phyloP scores from a whole-genome alignment of 2,888 invertebrate genomes.

The Gandaritis pyraliata region DNA sequence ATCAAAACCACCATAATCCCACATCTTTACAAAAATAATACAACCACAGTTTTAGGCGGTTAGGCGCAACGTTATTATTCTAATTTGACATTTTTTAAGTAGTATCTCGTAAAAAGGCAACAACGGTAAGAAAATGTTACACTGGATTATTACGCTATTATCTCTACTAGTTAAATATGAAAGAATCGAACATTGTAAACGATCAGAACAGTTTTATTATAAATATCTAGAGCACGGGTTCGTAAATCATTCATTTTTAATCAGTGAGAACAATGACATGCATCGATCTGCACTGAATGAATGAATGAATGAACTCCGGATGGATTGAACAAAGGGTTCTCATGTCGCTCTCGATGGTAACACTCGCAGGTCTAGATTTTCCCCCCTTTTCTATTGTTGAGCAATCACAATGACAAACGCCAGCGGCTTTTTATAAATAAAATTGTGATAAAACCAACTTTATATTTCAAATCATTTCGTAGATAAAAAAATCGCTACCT shows the following conservation, averaged over 20 bases:
- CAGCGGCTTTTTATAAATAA: background rate
- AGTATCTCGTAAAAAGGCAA: too few species aligned
- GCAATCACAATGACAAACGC: constrained; percentile 4
- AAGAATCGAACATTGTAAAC: constrained; percentile 33
- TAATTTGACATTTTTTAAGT: constrained; percentile 36
- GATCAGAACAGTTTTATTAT: constrained; percentile 13
- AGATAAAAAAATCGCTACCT: too few species aligned
- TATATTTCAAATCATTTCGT: too few species aligned
- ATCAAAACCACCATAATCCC: constrained; percentile 60
- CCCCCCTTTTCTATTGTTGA: constrained; percentile 8
- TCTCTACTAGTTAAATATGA: too few species aligned
- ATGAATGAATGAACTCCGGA: constrained; percentile 30
- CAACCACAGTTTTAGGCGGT: constrained; percentile 47
- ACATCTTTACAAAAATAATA: constrained; percentile 62
- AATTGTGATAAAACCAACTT: too few species aligned
- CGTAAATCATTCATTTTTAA: constrained; percentile 40
- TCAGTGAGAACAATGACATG: constrained; percentile 35
- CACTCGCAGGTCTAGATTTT: constrained; percentile 8
- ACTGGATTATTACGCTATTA: too few species aligned
- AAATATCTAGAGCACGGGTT: constrained; percentile 22
- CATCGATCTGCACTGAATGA: constrained; percentile 30
- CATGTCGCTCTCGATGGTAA: constrained; percentile 5
- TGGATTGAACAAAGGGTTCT: constrained; percentile 29
- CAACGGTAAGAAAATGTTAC: too few species aligned
- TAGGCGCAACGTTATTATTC: constrained; percentile 14